These are phyloP conservation scores for Cyclopterus lumpus DNA, from an alignment of 2,797 vertebrate genomes.

Conservation along the genomic window DNA sequence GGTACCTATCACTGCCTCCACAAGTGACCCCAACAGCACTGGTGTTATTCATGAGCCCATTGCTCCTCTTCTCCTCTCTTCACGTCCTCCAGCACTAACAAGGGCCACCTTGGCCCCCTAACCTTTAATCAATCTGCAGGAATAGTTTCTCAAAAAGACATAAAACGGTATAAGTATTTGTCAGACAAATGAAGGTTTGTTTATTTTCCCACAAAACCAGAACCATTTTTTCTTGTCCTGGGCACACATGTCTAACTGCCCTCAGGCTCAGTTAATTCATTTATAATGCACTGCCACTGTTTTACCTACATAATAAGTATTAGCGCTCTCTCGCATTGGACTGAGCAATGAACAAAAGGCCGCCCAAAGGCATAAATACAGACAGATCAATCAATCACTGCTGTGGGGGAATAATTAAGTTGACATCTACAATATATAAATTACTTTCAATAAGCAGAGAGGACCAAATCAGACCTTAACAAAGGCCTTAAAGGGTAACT, in stretches of 20 bases:
- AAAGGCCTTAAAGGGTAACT: background rate
- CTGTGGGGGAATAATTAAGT: constrained; percentile 20
- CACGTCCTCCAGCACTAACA: constrained; percentile 35
- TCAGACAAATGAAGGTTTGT: background rate
- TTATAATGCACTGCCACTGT: constrained; percentile 35
- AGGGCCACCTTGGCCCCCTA: background rate
- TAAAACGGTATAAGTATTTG: background rate
- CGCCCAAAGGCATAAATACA: background rate
- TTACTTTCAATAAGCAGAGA: constrained; percentile 44
- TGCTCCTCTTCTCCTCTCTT: constrained; percentile 40
- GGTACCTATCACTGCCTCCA: constrained; percentile 50
- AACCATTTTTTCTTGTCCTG: background rate
- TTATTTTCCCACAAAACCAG: too few species aligned
- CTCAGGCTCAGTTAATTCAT: constrained; percentile 51
- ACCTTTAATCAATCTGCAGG: background rate
- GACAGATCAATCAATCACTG: constrained; percentile 4
- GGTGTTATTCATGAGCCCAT: constrained; percentile 42
- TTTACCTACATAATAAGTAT: constrained; percentile 37
- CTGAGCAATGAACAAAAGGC: constrained; percentile 22
- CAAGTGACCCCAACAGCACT: constrained; percentile 44
- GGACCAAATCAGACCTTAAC: background rate
- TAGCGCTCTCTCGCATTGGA: constrained; percentile 10
- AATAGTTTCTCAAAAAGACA: background rate
- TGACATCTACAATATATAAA: constrained; percentile 36
- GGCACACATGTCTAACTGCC: constrained; percentile 15